A percentile compares a stretch with the other conserved stretches of the same genome.
Evolutionary conservation across 2,113 vertebrate genomes (phyloP).

Genomic region (Brachyhypopomus occidentalis): DNA sequence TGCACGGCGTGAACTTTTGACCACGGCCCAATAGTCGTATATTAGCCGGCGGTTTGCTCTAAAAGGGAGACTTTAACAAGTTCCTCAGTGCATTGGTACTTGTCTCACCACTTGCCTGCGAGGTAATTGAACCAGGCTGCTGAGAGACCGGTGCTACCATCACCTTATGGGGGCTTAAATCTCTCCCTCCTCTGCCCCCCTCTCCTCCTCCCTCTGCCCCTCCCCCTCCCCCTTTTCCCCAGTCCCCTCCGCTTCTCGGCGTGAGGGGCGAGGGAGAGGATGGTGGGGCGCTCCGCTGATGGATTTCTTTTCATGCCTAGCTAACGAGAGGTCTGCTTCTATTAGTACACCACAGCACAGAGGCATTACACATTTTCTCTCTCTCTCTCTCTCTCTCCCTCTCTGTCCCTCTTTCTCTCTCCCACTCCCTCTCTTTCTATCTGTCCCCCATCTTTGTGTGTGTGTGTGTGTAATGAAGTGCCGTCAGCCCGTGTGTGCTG

Average conservation of each 20-base stretch:
- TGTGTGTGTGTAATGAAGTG: constrained; percentile 83
- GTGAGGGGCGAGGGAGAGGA: constrained; percentile 64
- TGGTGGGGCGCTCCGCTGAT: constrained; percentile 74
- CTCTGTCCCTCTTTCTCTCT: constrained; percentile 11
- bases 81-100: constrained; percentile 88
- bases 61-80: constrained; percentile 89
- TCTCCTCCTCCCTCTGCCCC: constrained; percentile 29
- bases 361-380: constrained; percentile 75
- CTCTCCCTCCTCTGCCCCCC: constrained; percentile 54
- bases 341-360: constrained; percentile 86
- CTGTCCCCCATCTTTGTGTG: constrained; percentile 5
- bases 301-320: constrained; percentile 87
- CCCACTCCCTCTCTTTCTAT: constrained; percentile 10
- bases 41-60: constrained; percentile 85
- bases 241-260: constrained; percentile 70
- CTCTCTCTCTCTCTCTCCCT: constrained; percentile 8
- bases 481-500: constrained; percentile 75
- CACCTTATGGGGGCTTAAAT: constrained; percentile 83
- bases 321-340: constrained; percentile 92
- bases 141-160: constrained; percentile 81
- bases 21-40: constrained; percentile 91
- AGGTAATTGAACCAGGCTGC: constrained; percentile 87
- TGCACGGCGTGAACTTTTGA: constrained; percentile 99
- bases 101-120: constrained; percentile 79
- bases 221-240: constrained; percentile 37